Percentiles rank a stretch among this genome's conserved stretches.
These are phyloP conservation scores for Megaceryle torquata DNA, from an alignment of 2,113 vertebrate species.

Conservation along the genomic window DNA sequence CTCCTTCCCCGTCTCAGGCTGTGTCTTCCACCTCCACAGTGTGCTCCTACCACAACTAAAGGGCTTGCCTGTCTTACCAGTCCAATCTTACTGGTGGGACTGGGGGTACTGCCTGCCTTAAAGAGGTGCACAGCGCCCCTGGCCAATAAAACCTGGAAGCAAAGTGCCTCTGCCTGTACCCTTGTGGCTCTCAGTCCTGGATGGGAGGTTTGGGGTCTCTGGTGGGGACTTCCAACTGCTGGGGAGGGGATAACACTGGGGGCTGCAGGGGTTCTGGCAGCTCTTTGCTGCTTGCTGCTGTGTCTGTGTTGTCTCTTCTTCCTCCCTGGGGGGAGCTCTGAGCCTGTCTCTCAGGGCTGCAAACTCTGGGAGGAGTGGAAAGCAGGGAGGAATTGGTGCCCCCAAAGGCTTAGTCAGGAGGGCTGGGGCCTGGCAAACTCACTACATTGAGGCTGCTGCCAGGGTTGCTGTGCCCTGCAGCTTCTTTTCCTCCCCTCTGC, in stretches of 20 bases:
- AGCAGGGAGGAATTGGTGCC: not conserved
- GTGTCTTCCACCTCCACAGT: not conserved
- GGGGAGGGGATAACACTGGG: not conserved
- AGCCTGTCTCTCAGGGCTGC: not conserved
- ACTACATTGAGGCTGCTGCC: not conserved
- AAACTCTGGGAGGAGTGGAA: not conserved
- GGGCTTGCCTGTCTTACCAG: not conserved
- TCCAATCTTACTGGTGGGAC: not conserved
- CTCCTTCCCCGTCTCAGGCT: not conserved
- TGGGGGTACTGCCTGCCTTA: not conserved
- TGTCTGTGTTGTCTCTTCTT: not conserved
- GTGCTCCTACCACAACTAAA: not conserved
- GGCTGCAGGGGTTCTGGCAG: not conserved
- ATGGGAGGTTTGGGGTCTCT: not conserved
- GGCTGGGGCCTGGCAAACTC: not conserved
- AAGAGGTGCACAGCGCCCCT: not conserved
- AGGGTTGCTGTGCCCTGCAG: not conserved
- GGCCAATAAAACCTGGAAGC: constrained; percentile 30
- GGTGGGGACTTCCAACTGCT: not conserved
- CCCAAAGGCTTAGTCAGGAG: not conserved
- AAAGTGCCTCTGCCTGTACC: not conserved
- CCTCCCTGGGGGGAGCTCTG: constrained; percentile 54
- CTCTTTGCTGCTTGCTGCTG: not conserved
- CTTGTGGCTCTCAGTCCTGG: fast-evolving
- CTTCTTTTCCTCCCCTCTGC: not conserved